Conservation (phyloP, 2,113 vertebrate species). For the Colossoma macropomum region DNA sequence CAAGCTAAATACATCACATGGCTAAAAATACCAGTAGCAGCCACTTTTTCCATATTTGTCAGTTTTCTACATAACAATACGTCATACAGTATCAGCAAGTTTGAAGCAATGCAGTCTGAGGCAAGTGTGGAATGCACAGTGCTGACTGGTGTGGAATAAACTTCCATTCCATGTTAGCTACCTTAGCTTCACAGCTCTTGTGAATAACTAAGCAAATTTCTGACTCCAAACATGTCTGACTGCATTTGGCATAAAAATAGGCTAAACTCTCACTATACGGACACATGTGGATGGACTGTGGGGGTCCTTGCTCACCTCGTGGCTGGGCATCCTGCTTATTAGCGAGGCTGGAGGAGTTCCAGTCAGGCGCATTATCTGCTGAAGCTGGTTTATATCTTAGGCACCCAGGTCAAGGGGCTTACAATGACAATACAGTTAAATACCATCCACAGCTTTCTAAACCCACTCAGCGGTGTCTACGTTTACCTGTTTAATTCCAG, state of each 20-base stretch:
- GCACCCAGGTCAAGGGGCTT: slow-evolving; percentile 92
- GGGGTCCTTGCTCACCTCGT: slow-evolving; percentile 90
- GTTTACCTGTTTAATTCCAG: neutral
- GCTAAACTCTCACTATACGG: neutral
- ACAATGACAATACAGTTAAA: slow-evolving; percentile 73
- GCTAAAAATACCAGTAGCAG: too few relatives aligned
- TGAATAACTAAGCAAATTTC: too few relatives aligned
- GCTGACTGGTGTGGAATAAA: too few relatives aligned
- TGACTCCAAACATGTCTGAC: neutral
- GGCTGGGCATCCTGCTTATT: slow-evolving; percentile 99
- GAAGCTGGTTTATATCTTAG: slow-evolving; percentile 99
- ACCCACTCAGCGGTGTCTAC: neutral
- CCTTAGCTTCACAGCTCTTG: too few relatives aligned
- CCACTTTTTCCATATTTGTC: too few relatives aligned
- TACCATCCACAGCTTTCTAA: slow-evolving; percentile 1
- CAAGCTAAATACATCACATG: too few relatives aligned
- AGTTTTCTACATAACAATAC: too few relatives aligned
- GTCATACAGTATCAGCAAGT: too few relatives aligned
- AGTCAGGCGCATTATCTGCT: slow-evolving; percentile 99
- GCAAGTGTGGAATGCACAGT: too few relatives aligned
- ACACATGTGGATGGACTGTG: neutral
- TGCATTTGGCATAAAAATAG: neutral
- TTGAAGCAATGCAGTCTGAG: too few relatives aligned
- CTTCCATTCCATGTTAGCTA: too few relatives aligned
- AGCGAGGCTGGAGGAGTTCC: slow-evolving; percentile 97